Evolutionary conservation across 2,113 vertebrate species (phyloP).

Genomic region (Grallaria varia): DNA sequence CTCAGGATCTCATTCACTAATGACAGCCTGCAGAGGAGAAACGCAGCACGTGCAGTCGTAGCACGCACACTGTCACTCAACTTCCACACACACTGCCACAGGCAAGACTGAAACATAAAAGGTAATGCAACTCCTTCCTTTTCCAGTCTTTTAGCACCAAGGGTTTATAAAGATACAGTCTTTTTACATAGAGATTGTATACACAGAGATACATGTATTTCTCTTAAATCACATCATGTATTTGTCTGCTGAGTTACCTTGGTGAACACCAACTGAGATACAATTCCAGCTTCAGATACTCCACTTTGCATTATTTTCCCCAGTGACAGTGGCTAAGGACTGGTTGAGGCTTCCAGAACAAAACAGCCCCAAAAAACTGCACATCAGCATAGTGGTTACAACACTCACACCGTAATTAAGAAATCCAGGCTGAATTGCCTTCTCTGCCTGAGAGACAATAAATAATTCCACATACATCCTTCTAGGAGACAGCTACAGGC

Average conservation of each 20-base stretch:
- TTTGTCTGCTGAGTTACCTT: neutral
- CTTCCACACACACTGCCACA: neutral
- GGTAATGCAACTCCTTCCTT: neutral
- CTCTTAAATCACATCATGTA: neutral
- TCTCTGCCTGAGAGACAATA: neutral
- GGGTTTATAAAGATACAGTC: neutral
- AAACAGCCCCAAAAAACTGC: accelerated
- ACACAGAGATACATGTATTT: accelerated
- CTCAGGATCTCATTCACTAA: neutral
- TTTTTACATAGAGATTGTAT: accelerated
- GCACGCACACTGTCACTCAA: neutral
- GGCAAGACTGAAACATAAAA: accelerated
- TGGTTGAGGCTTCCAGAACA: neutral
- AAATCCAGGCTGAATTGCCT: neutral
- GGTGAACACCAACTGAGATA: neutral
- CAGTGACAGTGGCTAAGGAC: neutral
- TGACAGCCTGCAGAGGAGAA: neutral
- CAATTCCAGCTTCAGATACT: neutral
- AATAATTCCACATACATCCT: neutral
- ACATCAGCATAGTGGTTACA: neutral
- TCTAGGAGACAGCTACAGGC: neutral
- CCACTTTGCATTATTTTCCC: accelerated
- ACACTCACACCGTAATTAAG: neutral
- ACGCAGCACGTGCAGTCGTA: accelerated
- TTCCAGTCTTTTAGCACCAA: neutral